phyloP scores from a whole-genome alignment of 2,888 invertebrate species.

The Acrobasis repandana region DNA sequence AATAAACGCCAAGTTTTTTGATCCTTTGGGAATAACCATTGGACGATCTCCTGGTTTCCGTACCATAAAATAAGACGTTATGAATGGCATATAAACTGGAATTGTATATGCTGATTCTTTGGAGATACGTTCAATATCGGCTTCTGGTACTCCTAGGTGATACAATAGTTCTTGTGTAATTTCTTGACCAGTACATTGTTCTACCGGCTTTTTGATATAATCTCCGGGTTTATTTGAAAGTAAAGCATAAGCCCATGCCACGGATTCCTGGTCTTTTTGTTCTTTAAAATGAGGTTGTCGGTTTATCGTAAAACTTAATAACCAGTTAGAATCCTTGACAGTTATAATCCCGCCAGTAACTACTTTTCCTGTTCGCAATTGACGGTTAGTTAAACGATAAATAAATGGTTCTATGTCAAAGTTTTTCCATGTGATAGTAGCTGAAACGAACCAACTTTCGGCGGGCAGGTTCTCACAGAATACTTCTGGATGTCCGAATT shows the following conservation, averaged over 20 bases:
- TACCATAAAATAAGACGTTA: neutral
- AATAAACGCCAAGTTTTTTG: conserved; percentile 1
- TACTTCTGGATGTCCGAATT: neutral
- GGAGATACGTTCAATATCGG: neutral
- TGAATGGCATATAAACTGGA: neutral
- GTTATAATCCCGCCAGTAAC: neutral
- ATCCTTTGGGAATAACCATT: neutral
- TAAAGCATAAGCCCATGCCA: neutral
- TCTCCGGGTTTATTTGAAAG: conserved; percentile 1
- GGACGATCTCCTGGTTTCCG: conserved; percentile 1
- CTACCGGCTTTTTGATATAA: neutral
- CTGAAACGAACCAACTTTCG: neutral
- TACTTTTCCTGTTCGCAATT: neutral
- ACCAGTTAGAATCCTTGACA: neutral
- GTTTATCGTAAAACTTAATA: conserved; percentile 3
- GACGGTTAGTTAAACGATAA: neutral
- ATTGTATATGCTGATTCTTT: neutral
- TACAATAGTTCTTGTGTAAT: conserved; percentile 1
- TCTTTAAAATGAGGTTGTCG: conserved; percentile 4
- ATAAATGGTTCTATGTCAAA: neutral
- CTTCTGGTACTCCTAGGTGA: neutral
- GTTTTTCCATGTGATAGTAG: conserved; percentile 6
- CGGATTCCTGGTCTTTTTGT: neutral
- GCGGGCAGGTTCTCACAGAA: neutral
- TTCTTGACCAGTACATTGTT: conserved; percentile 1